phyloP scores from a whole-genome alignment of 1,140 invertebrate species.

The Medauroidea extradentata region DNA sequence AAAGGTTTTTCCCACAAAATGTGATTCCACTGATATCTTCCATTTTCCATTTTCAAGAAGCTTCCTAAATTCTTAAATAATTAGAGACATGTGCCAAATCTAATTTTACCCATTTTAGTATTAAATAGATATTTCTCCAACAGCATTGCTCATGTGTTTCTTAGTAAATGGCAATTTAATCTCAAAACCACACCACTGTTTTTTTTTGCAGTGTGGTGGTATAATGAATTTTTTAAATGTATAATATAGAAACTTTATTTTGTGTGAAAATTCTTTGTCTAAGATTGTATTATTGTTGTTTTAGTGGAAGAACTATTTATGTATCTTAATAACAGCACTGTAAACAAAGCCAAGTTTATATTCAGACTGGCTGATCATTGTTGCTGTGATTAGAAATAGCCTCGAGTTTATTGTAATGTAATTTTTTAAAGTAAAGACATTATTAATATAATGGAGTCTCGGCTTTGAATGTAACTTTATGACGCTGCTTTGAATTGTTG shows the following conservation, averaged over 20 bases:
- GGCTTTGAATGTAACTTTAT: too few species aligned
- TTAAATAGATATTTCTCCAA: neutral
- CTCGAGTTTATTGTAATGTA: conserved; percentile 7
- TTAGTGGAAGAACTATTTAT: conserved; percentile 11
- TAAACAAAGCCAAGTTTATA: conserved; percentile 5
- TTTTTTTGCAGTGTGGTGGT: too few species aligned
- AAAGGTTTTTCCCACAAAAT: too few species aligned
- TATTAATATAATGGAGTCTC: too few species aligned
- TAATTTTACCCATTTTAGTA: conserved; percentile 13
- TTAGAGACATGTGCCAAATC: conserved; percentile 13
- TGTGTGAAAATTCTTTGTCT: conserved; percentile 16
- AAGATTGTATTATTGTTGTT: conserved; percentile 15
- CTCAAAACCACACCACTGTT: too few species aligned
- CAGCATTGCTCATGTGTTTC: too few species aligned
- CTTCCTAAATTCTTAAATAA: too few species aligned
- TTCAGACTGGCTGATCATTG: conserved; percentile 11
- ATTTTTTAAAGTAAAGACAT: conserved; percentile 2
- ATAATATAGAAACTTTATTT: conserved; percentile 6
- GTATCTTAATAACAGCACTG: conserved; percentile 9
- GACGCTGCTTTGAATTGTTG: too few species aligned
- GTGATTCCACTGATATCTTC: too few species aligned
- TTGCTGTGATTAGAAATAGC: conserved; percentile 18
- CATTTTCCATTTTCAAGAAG: too few species aligned
- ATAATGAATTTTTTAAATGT: too few species aligned
- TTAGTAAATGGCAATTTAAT: too few species aligned